Percentiles rank a stretch among this genome's conserved stretches.
phyloP scores from a whole-genome alignment of 2,797 vertebrate species.

The Rhadinocentrus ornatus region DNA sequence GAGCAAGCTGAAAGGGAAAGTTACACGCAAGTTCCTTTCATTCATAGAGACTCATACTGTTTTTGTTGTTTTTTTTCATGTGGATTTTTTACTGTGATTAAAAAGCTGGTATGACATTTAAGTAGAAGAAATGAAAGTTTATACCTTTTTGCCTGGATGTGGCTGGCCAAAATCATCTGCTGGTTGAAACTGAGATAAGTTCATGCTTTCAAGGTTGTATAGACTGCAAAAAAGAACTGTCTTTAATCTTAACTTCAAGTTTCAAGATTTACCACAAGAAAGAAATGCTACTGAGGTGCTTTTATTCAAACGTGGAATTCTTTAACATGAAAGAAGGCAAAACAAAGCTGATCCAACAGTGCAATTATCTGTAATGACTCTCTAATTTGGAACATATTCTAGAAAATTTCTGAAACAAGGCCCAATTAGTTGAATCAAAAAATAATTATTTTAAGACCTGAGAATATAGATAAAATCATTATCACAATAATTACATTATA shows the following conservation, averaged over 20 bases:
- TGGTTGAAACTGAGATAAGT: slow-evolving; percentile 24
- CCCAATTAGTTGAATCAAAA: neutral
- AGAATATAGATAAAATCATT: neutral
- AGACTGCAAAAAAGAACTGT: slow-evolving; percentile 12
- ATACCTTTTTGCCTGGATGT: slow-evolving; percentile 27
- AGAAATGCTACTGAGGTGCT: slow-evolving; percentile 1
- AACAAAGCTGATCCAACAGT: slow-evolving; percentile 1
- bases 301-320: slow-evolving; percentile 10
- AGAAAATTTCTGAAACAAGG: slow-evolving; percentile 7
- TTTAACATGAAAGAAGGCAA: slow-evolving; percentile 24
- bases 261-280: slow-evolving; percentile 28
- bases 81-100: slow-evolving; percentile 64
- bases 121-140: slow-evolving; percentile 62
- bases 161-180: slow-evolving; percentile 35
- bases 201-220: slow-evolving; percentile 36
- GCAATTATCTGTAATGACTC: slow-evolving; percentile 6
- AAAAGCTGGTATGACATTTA: slow-evolving; percentile 69
- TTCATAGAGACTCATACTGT: slow-evolving; percentile 34
- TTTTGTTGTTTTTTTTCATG: slow-evolving; percentile 74
- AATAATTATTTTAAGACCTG: neutral
- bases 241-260: slow-evolving; percentile 40
- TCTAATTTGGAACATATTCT: slow-evolving; percentile 13
- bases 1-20: slow-evolving; percentile 57
- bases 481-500: neutral
- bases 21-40: slow-evolving; percentile 42